Conservation (phyloP, 2,113 vertebrate species). For the Bufo gargarizans region DNA sequence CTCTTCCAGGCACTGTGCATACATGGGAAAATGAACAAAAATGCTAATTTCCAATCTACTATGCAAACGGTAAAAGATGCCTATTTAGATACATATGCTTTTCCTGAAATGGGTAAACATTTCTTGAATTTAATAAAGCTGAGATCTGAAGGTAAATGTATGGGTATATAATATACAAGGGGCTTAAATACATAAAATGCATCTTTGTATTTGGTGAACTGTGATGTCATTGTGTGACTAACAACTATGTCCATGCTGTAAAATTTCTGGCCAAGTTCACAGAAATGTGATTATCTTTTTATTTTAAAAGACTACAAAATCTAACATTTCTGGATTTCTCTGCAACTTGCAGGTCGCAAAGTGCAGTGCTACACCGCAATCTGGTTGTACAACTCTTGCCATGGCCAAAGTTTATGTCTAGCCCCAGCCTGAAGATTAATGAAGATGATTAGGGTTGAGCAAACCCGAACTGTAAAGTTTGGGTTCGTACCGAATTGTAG, state of each 20-base stretch:
- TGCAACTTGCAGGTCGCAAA: too few species aligned
- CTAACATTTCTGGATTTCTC: too few species aligned
- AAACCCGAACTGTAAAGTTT: too few species aligned
- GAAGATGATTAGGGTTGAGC: too few species aligned
- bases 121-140: slow-evolving; percentile 95
- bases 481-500: too few species aligned
- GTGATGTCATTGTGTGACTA: slow-evolving; percentile 78
- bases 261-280: neutral
- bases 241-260: slow-evolving; percentile 53
- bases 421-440: too few species aligned
- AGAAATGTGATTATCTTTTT: too few species aligned
- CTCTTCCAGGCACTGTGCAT: slow-evolving; percentile 99
- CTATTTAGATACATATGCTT: slow-evolving; percentile 99
- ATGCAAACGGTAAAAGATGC: slow-evolving; percentile 99
- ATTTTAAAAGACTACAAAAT: too few species aligned
- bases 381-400: too few species aligned
- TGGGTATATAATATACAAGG: slow-evolving; percentile 2
- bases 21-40: slow-evolving; percentile 99
- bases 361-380: too few species aligned
- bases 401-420: too few species aligned
- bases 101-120: slow-evolving; percentile 91
- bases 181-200: slow-evolving; percentile 68
- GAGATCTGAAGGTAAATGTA: slow-evolving; percentile 80
- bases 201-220: slow-evolving; percentile 76
- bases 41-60: slow-evolving; percentile 99